These are phyloP conservation scores for Cerceris ruficornis DNA, from an alignment of 2,888 invertebrate genomes.

Conservation along the genomic window DNA sequence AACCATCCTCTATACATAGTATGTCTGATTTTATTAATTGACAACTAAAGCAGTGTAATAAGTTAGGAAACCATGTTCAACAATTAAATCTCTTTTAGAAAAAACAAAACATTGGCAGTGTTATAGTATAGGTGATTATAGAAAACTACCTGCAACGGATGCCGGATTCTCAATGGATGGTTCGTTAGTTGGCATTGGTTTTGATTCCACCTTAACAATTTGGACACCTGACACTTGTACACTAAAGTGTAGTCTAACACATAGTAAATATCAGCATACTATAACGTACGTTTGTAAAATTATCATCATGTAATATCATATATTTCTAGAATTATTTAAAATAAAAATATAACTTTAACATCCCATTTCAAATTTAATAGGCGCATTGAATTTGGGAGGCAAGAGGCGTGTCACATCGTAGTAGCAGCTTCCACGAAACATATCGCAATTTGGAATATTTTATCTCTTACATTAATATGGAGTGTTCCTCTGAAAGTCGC, in stretches of 20 bases:
- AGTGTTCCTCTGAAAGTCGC: constrained; percentile 83
- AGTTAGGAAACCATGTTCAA: constrained; percentile 1
- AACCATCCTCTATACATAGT: constrained; percentile 84
- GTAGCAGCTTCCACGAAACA: constrained; percentile 84
- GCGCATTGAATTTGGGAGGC: constrained; percentile 84
- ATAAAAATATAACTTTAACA: neutral
- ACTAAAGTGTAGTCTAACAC: constrained; percentile 84
- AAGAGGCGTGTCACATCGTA: constrained; percentile 84
- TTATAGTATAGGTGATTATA: constrained; percentile 85
- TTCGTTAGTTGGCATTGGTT: constrained; percentile 88
- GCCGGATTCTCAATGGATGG: constrained; percentile 89
- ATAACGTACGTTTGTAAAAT: constrained; percentile 77
- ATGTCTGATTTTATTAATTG: constrained; percentile 65
- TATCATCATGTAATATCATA: neutral
- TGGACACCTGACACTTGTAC: constrained; percentile 86
- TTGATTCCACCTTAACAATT: constrained; percentile 86
- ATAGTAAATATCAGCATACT: constrained; percentile 78
- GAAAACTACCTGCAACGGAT: constrained; percentile 84
- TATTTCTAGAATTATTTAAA: neutral
- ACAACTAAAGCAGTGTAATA: constrained; percentile 5
- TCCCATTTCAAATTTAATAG: constrained; percentile 64
- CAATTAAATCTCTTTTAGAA: constrained; percentile 76
- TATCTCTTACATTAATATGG: constrained; percentile 88
- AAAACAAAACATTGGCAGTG: constrained; percentile 86
- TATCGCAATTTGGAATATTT: constrained; percentile 88